Conservation (phyloP, 30 jellyfish, hydroid and myxozoan species). For the Catostylus mosaicus region DNA sequence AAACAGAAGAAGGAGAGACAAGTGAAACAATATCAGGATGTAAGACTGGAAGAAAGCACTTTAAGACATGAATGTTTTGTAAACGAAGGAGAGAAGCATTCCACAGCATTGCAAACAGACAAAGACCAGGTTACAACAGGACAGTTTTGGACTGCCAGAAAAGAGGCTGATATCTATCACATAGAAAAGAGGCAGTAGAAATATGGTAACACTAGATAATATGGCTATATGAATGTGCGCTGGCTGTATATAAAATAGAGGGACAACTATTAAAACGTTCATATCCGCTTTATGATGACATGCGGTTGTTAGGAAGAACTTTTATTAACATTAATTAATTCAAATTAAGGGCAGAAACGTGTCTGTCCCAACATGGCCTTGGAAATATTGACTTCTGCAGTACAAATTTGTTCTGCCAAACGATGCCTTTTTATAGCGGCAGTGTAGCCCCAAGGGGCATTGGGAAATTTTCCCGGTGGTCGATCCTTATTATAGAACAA, state of each 20-base stretch:
- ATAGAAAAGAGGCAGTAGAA: conserved; percentile 38
- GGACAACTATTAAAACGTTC: too few species aligned
- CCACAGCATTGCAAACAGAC: conserved; percentile 21
- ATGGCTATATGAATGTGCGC: background rate
- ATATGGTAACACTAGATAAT: background rate
- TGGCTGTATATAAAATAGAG: background rate
- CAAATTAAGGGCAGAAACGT: too few species aligned
- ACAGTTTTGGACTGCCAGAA: conserved; percentile 46
- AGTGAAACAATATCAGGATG: conserved; percentile 66
- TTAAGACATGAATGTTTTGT: conserved; percentile 68
- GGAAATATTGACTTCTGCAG: too few species aligned
- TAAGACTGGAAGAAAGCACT: conserved; percentile 61
- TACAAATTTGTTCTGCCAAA: too few species aligned
- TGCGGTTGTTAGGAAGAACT: too few species aligned
- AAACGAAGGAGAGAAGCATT: conserved; percentile 65
- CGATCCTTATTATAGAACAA: too few species aligned
- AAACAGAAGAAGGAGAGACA: conserved; percentile 89
- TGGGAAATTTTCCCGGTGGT: too few species aligned
- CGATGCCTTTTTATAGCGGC: too few species aligned
- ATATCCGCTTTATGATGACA: too few species aligned
- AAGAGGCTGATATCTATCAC: conserved; percentile 35
- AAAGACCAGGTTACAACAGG: conserved; percentile 16
- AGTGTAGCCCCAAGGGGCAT: too few species aligned
- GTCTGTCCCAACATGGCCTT: too few species aligned
- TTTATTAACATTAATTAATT: too few species aligned